Percentiles rank a stretch among this genome's conserved stretches.
These are phyloP conservation scores for Chitala chitala DNA, from an alignment of 2,113 vertebrate genomes.

Conservation along the genomic window DNA sequence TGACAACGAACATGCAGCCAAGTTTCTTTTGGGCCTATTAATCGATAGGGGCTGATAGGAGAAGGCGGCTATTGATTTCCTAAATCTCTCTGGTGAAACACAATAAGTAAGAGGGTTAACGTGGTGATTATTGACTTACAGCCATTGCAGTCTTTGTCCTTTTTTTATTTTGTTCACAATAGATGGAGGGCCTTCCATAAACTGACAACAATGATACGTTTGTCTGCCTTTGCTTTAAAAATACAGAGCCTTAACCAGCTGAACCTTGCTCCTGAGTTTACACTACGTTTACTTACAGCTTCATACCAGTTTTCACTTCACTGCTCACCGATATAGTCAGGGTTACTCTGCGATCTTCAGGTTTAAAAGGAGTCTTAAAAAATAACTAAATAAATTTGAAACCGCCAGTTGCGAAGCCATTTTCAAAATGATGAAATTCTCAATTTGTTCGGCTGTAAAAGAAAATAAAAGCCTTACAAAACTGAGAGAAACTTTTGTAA, in stretches of 20 bases:
- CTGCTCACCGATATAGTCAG: too few relatives aligned
- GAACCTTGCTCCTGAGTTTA: too few relatives aligned
- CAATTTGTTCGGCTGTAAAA: not conserved
- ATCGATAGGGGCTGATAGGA: conserved; percentile 45
- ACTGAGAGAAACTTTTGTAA: not conserved
- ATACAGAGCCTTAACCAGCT: too few relatives aligned
- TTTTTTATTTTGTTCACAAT: conserved; percentile 14
- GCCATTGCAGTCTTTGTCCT: conserved; percentile 16
- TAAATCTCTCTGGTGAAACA: conserved; percentile 34
- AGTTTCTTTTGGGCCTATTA: conserved; percentile 32
- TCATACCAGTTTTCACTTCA: not conserved
- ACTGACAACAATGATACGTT: conserved; percentile 3
- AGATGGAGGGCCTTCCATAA: conserved; percentile 11
- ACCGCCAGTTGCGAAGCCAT: not conserved
- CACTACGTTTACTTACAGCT: not conserved
- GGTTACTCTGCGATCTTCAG: too few relatives aligned
- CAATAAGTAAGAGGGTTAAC: conserved; percentile 29
- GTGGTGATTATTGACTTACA: conserved; percentile 22
- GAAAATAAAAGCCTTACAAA: not conserved
- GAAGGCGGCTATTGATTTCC: conserved; percentile 43
- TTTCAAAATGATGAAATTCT: not conserved
- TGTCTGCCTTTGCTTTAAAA: not conserved
- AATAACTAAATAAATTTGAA: not conserved
- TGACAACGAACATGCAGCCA: conserved; percentile 34
- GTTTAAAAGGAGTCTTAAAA: too few relatives aligned